Percentiles rank a stretch among this genome's conserved stretches.
These are phyloP conservation scores for Hydropotes inermis DNA, from an alignment of 2,113 vertebrate species.

Conservation along the genomic window DNA sequence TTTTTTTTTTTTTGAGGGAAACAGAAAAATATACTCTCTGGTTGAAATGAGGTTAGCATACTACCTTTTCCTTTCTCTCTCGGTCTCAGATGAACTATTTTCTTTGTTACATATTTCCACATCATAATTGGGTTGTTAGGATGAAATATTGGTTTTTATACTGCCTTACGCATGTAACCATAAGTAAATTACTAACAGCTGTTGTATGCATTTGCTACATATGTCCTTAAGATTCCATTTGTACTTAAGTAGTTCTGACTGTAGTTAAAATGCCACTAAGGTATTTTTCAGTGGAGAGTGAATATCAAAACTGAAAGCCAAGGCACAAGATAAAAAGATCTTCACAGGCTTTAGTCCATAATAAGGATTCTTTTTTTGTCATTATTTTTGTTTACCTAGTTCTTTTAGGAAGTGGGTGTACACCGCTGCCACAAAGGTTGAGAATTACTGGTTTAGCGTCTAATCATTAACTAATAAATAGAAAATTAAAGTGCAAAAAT, in stretches of 20 bases:
- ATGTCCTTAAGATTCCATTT: neutral
- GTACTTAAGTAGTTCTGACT: neutral
- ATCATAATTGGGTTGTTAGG: neutral
- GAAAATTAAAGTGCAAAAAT: constrained; percentile 11
- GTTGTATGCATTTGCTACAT: neutral
- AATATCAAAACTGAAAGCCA: constrained; percentile 10
- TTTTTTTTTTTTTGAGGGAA: neutral
- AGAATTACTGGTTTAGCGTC: neutral
- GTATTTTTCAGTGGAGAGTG: neutral
- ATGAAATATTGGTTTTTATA: neutral
- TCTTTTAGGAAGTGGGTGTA: neutral
- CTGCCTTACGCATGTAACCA: neutral
- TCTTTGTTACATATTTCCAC: neutral
- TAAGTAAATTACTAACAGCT: neutral
- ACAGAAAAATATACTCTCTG: neutral
- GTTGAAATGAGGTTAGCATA: neutral
- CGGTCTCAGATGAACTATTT: neutral
- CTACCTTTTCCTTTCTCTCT: neutral
- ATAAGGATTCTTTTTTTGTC: neutral
- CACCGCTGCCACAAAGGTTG: neutral
- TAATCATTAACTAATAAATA: neutral
- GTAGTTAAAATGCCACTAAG: neutral
- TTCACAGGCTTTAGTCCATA: neutral
- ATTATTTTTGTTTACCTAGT: neutral
- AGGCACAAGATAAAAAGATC: neutral